Conservation (phyloP, 2,888 invertebrate species). For the Taphrorychus bicolor region DNA sequence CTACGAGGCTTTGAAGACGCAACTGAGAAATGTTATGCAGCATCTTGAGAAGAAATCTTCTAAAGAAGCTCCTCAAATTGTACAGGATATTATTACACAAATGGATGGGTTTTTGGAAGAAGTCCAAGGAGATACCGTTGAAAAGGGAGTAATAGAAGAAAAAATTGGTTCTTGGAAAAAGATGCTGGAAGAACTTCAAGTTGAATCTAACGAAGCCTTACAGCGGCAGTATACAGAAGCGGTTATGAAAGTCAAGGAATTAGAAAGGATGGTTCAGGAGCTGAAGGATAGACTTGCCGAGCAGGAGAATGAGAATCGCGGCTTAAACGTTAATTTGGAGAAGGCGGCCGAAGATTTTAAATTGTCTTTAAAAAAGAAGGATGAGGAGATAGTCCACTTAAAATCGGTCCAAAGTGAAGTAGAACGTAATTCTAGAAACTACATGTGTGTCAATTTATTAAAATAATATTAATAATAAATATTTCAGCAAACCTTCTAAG, state of each 20-base stretch:
- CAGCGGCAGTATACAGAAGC: conserved; percentile 41
- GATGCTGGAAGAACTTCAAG: conserved; percentile 28
- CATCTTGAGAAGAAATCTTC: conserved; percentile 40
- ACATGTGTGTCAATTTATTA: conserved; percentile 1
- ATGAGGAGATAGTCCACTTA: neutral
- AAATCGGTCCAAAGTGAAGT: neutral
- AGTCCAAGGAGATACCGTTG: conserved; percentile 24
- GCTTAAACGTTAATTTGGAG: conserved; percentile 1
- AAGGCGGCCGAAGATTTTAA: conserved; percentile 11
- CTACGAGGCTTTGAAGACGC: conserved; percentile 42
- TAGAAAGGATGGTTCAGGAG: conserved; percentile 45
- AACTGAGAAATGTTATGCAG: conserved; percentile 42
- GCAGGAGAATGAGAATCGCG: conserved; percentile 42
- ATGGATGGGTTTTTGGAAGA: conserved; percentile 40
- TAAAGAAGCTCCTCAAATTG: conserved; percentile 19
- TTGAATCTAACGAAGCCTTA: conserved; percentile 29
- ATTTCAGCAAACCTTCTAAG: too few relatives aligned
- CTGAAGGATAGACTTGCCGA: conserved; percentile 45
- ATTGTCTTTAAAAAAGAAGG: neutral
- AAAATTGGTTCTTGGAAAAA: conserved; percentile 42
- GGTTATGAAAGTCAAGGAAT: conserved; percentile 37
- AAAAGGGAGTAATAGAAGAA: conserved; percentile 41
- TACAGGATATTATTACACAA: conserved; percentile 32
- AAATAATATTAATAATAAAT: neutral
- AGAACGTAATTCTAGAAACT: conserved; percentile 3